Percentiles rank a stretch among this genome's conserved stretches.
Evolutionary conservation across 2,888 invertebrate species (phyloP).

Genomic region (Dicyrtoma fusca): DNA sequence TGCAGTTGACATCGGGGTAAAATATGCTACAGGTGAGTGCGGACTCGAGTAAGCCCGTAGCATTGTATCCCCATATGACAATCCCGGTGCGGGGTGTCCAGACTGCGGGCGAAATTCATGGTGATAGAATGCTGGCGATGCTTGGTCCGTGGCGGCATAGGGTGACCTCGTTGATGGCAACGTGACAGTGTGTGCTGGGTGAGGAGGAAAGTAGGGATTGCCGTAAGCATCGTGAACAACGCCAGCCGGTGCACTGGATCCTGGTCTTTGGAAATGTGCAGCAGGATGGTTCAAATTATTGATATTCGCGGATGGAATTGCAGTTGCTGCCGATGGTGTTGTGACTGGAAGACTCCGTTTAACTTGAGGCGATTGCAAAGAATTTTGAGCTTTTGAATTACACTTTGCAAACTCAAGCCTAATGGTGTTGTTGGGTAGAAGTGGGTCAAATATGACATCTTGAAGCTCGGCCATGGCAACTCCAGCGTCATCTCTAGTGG

Average conservation of each 20-base stretch:
- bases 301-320: background rate
- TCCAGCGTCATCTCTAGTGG: background rate
- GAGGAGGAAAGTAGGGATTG: background rate
- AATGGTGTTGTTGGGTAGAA: conserved; percentile 3
- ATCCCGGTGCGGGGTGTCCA: background rate
- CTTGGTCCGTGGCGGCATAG: too few species aligned
- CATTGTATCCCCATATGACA: background rate
- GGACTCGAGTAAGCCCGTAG: background rate
- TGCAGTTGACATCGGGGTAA: background rate
- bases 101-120: too few species aligned
- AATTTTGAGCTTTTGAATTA: conserved; percentile 9
- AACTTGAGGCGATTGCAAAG: background rate
- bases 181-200: background rate
- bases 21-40: background rate
- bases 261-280: background rate
- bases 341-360: background rate
- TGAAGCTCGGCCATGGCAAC: background rate
- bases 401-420: conserved; percentile 26
- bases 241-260: too few species aligned
- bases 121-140: too few species aligned
- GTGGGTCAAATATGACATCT: conserved; percentile 16
- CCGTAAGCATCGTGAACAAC: too few species aligned
- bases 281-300: background rate
- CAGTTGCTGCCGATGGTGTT: background rate
- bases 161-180: too few species aligned